phyloP scores from a whole-genome alignment of 2,888 invertebrate species.

The Drosophila lacicola region DNA sequence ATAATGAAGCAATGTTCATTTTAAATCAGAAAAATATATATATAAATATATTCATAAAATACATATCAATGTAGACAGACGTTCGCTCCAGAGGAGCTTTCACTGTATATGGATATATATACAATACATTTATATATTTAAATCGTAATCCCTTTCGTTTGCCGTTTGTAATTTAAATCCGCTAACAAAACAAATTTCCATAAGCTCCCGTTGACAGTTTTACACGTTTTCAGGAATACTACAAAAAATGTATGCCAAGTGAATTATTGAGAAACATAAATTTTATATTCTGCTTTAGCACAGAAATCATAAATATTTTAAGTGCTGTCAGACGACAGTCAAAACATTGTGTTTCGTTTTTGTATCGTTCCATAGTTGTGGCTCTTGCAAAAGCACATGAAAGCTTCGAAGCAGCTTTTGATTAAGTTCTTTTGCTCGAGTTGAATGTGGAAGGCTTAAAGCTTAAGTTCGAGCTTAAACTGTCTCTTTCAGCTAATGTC shows the following conservation, averaged over 20 bases:
- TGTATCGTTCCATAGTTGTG: too few relatives aligned
- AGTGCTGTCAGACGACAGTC: background rate
- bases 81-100: background rate
- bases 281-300: background rate
- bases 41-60: too few relatives aligned
- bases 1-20: too few relatives aligned
- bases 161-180: constrained; percentile 22
- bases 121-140: background rate
- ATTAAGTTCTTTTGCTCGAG: too few relatives aligned
- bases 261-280: constrained; percentile 9
- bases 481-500: too few relatives aligned
- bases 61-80: too few relatives aligned
- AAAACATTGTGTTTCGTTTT: too few relatives aligned
- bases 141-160: constrained; percentile 1
- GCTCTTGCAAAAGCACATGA: too few relatives aligned
- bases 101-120: background rate
- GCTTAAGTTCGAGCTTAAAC: too few relatives aligned
- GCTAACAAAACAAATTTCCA: constrained; percentile 12
- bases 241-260: constrained; percentile 1
- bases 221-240: constrained; percentile 11
- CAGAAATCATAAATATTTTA: background rate
- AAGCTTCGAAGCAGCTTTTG: too few relatives aligned
- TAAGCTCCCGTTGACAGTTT: constrained; percentile 15
- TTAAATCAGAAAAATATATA: too few relatives aligned
- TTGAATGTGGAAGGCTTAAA: too few relatives aligned